phyloP scores from a whole-genome alignment of 2,888 invertebrate species.

The Dermolepida albohirtum region DNA sequence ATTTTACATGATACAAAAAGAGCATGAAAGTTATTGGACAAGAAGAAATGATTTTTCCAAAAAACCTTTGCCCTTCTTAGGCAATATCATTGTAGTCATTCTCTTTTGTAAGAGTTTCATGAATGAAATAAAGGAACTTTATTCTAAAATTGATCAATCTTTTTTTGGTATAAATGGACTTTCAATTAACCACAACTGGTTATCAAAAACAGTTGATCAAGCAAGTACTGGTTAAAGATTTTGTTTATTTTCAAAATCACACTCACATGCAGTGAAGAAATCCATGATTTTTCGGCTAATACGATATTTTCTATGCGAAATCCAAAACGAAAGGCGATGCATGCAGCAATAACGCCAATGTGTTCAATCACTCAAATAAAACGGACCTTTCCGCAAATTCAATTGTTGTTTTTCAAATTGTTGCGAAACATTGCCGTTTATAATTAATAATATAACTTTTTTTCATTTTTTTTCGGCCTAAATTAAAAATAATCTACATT shows the following conservation, averaged over 20 bases:
- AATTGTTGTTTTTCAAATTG: too few relatives aligned
- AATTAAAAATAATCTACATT: too few relatives aligned
- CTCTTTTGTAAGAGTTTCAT: constrained; percentile 49
- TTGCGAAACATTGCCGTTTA: too few relatives aligned
- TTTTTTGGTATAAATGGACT: constrained; percentile 67
- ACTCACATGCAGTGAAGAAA: constrained; percentile 61
- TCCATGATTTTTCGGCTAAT: constrained; percentile 63
- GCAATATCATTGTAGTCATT: constrained; percentile 62
- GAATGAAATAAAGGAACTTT: constrained; percentile 55
- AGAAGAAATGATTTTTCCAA: constrained; percentile 60
- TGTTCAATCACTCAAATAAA: constrained; percentile 70
- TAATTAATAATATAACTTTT: too few relatives aligned
- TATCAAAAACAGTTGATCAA: constrained; percentile 65
- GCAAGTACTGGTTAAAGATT: constrained; percentile 65
- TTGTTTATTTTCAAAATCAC: constrained; percentile 65
- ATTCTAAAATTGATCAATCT: constrained; percentile 54
- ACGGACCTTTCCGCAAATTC: constrained; percentile 66
- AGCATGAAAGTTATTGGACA: constrained; percentile 61
- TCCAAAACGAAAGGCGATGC: constrained; percentile 67
- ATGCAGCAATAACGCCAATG: constrained; percentile 67
- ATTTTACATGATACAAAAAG: too few relatives aligned
- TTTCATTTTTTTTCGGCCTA: too few relatives aligned
- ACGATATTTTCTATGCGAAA: constrained; percentile 65
- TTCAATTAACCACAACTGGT: constrained; percentile 66
- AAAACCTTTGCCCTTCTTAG: constrained; percentile 62